phyloP scores from a whole-genome alignment of 2,888 invertebrate genomes.

The Hyppa rectilinea region DNA sequence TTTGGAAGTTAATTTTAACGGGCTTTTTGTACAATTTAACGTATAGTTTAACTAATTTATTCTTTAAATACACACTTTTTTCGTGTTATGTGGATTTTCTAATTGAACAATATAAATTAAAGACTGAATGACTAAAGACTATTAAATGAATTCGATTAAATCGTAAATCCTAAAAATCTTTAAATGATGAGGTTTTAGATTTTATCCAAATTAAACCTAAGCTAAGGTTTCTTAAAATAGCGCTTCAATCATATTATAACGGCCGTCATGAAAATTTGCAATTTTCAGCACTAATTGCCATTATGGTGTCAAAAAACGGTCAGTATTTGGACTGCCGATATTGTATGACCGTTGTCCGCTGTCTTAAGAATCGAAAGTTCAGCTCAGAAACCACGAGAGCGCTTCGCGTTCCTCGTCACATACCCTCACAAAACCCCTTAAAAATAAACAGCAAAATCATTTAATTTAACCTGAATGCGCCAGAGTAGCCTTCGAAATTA shows the following conservation, averaged over 20 bases:
- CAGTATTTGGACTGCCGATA: background rate
- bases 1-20: background rate
- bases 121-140: background rate
- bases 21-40: too few species aligned
- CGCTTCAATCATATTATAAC: background rate
- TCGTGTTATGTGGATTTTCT: background rate
- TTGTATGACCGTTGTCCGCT: too few species aligned
- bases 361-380: too few species aligned
- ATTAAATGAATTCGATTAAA: too few species aligned
- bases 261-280: background rate
- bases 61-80: too few species aligned
- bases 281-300: background rate
- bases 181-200: too few species aligned
- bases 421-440: background rate
- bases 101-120: background rate
- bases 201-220: background rate
- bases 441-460: constrained; percentile 38
- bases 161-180: too few species aligned
- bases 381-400: background rate
- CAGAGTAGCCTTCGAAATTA: too few species aligned
- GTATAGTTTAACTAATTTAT: too few species aligned
- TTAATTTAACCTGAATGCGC: too few species aligned
- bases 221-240: background rate
- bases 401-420: background rate
- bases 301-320: background rate